Conservation (phyloP, 2,797 vertebrate genomes). For the Leptoclinus maculatus region DNA sequence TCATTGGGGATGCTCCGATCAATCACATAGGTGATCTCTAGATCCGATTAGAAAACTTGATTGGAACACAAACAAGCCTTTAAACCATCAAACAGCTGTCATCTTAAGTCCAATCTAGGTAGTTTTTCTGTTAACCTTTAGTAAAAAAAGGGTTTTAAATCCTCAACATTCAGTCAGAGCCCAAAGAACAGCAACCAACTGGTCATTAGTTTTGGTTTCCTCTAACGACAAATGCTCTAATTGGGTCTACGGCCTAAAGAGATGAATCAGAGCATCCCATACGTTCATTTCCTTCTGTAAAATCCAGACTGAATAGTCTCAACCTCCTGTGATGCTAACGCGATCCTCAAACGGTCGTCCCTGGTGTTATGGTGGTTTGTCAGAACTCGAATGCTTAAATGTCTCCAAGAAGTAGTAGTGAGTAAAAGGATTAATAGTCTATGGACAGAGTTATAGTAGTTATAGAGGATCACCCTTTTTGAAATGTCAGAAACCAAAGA, state of each 20-base stretch:
- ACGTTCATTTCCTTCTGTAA: slow-evolving; percentile 8
- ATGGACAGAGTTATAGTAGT: slow-evolving; percentile 30
- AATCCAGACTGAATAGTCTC: neutral
- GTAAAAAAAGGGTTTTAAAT: neutral
- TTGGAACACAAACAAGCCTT: no score
- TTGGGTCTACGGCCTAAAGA: no score
- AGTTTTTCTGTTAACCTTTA: neutral
- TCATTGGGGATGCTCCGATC: neutral
- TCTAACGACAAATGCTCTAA: neutral
- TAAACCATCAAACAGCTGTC: neutral
- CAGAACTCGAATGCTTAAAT: slow-evolving; percentile 18
- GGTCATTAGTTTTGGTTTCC: neutral
- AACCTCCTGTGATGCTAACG: slow-evolving; percentile 1
- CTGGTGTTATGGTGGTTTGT: slow-evolving; percentile 8
- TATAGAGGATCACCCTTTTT: slow-evolving; percentile 2
- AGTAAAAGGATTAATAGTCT: slow-evolving; percentile 30
- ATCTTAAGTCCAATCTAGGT: neutral
- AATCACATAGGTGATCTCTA: neutral
- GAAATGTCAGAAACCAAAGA: slow-evolving; percentile 33
- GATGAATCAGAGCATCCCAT: neutral
- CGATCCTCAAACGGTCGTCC: slow-evolving; percentile 3
- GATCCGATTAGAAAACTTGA: neutral
- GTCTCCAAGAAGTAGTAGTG: slow-evolving; percentile 5
- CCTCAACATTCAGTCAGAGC: neutral
- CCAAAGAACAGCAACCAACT: neutral